Percentiles rank a stretch among this genome's conserved stretches.
phyloP scores from a whole-genome alignment of 2,797 vertebrate species.

The Sebastiscus albofasciatus region DNA sequence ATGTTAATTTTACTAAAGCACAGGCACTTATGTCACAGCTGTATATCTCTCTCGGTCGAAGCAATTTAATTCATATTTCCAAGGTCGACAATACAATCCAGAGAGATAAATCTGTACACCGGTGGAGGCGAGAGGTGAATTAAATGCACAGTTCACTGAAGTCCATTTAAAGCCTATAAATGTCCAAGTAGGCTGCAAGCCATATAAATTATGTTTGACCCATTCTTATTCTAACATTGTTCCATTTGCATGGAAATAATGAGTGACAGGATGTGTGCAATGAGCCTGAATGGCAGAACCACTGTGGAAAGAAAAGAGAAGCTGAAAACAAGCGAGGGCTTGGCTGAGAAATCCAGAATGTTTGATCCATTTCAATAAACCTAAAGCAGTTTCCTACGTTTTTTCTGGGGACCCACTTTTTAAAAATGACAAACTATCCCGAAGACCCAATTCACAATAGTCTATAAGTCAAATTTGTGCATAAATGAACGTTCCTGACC shows the following conservation, averaged over 20 bases:
- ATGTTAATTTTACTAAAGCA: constrained; percentile 27
- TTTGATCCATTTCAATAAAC: not conserved
- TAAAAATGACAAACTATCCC: too few species aligned
- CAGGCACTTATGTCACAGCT: constrained; percentile 5
- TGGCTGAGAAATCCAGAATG: not conserved
- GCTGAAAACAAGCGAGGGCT: not conserved
- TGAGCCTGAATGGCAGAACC: not conserved
- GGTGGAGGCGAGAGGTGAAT: constrained; percentile 40
- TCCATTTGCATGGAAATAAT: constrained; percentile 36
- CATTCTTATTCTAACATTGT: constrained; percentile 47
- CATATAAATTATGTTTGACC: constrained; percentile 53
- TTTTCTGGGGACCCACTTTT: too few species aligned
- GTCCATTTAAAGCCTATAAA: constrained; percentile 58
- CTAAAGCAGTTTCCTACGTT: not conserved
- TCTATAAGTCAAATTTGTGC: too few species aligned
- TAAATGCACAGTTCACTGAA: constrained; percentile 48
- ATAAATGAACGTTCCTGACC: too few species aligned
- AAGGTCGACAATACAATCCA: constrained; percentile 36
- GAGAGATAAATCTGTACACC: constrained; percentile 35
- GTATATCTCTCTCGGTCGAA: constrained; percentile 22
- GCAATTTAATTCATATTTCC: constrained; percentile 41
- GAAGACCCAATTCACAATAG: not conserved
- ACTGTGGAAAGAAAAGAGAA: not conserved
- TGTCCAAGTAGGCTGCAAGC: constrained; percentile 38
- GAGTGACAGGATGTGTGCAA: constrained; percentile 31